Base-by-base conservation (phyloP, 2,797 vertebrate species). In the Mycteria americana region DNA sequence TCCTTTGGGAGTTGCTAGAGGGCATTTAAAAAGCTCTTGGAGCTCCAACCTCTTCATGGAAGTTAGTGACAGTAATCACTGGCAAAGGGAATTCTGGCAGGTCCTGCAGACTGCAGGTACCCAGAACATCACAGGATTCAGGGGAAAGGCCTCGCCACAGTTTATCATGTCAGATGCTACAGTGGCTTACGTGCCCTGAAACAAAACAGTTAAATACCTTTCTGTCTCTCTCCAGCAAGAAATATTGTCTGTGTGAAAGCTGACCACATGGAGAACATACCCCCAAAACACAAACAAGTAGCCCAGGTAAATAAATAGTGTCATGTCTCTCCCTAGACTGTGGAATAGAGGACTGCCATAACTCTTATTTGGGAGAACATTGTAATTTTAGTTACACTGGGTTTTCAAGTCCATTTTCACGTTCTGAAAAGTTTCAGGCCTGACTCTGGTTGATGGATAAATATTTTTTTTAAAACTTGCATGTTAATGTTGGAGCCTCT, bases 221-320 rank as follows among this genome's bases (percentile, higher is more conserved):
- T 88, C 50, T 81, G 28, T 85, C 41, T 63, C 18, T 93, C 31
- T 82, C 3, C 73, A 98, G 97, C 85, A 68, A 88, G 97, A 68
- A 98, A 98, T 88, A 98, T 99, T 8, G 93, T 99, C 65, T 99
- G 99, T 63, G 93, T 99, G 91, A 98, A 76, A 11, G 97, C 97
- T 67, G 97, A 98, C 84, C 98, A 98, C 65, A 59, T 99, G 84
- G 79, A 98, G 87, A 99, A 99, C 96, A 98, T 99, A 73, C 98
- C 99, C 1, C 81, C 98, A 89, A 98, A 98, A 92, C 99, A 99
- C 95, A 99, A 97, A 83, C 95, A 98, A 92, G 98, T 99, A 27
- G 98, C 98, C 65, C 98, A 98, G 97, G 97, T 98, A 96, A 97
- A 70, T 85, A 68, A 73, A 11, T 53, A 53, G 31, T 54, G 13